These are phyloP conservation scores for Linnaemya tessellans DNA, from an alignment of 2,888 invertebrate species.

Conservation along the genomic window DNA sequence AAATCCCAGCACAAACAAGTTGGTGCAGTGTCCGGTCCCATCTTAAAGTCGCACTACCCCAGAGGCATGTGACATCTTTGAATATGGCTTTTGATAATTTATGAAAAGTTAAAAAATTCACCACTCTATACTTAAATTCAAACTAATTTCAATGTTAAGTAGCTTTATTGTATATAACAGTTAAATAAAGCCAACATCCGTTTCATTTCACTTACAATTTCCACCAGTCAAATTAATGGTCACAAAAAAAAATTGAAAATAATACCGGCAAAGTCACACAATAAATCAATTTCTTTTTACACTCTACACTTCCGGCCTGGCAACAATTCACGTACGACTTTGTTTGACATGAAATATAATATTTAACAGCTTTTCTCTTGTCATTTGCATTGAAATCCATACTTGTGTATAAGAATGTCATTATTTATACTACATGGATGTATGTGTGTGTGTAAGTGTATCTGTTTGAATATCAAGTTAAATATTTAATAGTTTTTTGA, in stretches of 20 bases:
- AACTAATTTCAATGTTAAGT: neutral
- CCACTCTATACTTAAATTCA: too few species aligned
- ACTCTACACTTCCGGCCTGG: conserved; percentile 16
- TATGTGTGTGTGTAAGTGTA: neutral
- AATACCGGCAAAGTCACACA: neutral
- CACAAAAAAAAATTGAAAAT: neutral
- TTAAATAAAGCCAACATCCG: neutral
- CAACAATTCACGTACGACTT: conserved; percentile 31
- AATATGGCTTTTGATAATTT: too few species aligned
- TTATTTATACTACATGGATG: neutral
- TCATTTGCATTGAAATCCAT: conserved; percentile 26
- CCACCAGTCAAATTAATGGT: neutral
- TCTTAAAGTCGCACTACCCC: too few species aligned
- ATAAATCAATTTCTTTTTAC: conserved; percentile 20
- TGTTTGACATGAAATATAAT: conserved; percentile 27
- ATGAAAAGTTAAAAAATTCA: too few species aligned
- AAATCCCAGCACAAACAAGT: too few species aligned
- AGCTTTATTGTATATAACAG: neutral
- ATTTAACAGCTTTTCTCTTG: conserved; percentile 20
- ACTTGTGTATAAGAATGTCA: conserved; percentile 2
- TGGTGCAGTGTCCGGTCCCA: too few species aligned
- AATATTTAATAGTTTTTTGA: conserved; percentile 67
- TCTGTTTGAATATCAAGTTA: conserved; percentile 36
- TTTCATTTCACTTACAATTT: neutral
- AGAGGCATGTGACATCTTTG: too few species aligned